Evolutionary conservation across 2,888 invertebrate genomes (phyloP), one percentile per base, ranked within the genome.

Genomic region (Koerneria pararmatus): DNA sequence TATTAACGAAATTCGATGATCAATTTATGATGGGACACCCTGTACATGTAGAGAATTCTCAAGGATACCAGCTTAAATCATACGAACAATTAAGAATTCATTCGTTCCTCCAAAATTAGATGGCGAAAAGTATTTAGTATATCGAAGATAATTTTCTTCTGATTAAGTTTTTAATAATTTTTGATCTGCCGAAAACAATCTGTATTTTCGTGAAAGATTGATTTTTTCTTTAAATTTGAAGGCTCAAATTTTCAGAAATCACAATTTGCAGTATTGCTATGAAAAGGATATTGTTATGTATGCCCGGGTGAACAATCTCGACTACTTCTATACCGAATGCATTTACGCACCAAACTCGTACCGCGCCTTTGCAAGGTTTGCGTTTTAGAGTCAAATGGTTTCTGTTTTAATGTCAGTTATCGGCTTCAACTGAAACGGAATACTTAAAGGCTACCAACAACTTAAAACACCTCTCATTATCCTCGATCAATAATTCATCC

Each of bases 321-420:
- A 95, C 8, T 98, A 98, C 84, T 99, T 98, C 85, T 95, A 95
- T 1, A 98, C 98, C 0, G 98, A 99, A 85, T 98, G 98, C 86
- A 90, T 94, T 58, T 98, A 95, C 86, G 93, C 97, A 1, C 98
- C 98, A 0, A 94, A 98, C 86, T 95, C 98, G 4, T 83, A 82
- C 71, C 77, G 95, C 80, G 94, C 94, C 0, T 90, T 94, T 84
- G 93, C 93, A 0, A 71, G 82, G 71, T 75, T 22, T 22, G 11
- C 8, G 11, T 29, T 15, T 15, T 57, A 29, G 8, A 15, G 32
- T 29, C 29, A 57, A 22, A 31, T 8, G 5, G 57, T 53, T 22
- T n/a, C 53, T 22, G 24, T 22, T 53, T 8, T 48, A 35, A 22
- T 41, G n/a, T 48, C 0, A 22, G 11, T 32, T 24, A 37, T 24